Conservation (phyloP, 2,113 vertebrate species). For the Aegithalos caudatus region DNA sequence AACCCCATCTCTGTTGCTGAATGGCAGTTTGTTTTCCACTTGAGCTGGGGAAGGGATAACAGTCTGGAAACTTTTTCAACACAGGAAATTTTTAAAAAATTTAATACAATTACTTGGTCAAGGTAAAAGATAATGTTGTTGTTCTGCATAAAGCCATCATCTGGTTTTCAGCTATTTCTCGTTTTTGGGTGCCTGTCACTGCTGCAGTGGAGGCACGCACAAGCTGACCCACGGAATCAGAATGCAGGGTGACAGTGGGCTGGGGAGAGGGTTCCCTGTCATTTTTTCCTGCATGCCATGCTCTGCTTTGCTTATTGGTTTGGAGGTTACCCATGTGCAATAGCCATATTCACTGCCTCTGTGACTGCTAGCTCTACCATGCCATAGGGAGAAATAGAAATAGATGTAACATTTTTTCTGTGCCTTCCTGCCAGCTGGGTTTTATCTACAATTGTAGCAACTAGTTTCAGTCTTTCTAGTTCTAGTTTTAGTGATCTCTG, state of each 20-base stretch:
- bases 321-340: not conserved
- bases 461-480: not conserved
- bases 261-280: not conserved
- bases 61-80: slow-evolving; percentile 73
- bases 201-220: not conserved
- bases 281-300: not conserved
- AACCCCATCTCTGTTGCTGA: slow-evolving; percentile 74
- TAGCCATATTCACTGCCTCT: not conserved
- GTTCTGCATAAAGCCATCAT: not conserved
- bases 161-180: not conserved
- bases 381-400: not conserved
- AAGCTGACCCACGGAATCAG: not conserved
- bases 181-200: not conserved
- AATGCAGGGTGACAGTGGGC: not conserved
- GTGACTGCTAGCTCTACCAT: not conserved
- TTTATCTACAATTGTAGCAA: not conserved
- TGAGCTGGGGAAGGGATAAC: slow-evolving; percentile 56
- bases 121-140: slow-evolving; percentile 29
- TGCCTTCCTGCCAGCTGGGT: not conserved
- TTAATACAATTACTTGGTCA: slow-evolving; percentile 22
- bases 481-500: not conserved
- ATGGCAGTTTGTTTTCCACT: slow-evolving; percentile 77
- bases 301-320: not conserved
- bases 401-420: not conserved
- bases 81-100: slow-evolving; percentile 26